These are phyloP conservation scores for Drosophila nannoptera DNA, from an alignment of 1,140 invertebrate genomes.

Conservation along the genomic window DNA sequence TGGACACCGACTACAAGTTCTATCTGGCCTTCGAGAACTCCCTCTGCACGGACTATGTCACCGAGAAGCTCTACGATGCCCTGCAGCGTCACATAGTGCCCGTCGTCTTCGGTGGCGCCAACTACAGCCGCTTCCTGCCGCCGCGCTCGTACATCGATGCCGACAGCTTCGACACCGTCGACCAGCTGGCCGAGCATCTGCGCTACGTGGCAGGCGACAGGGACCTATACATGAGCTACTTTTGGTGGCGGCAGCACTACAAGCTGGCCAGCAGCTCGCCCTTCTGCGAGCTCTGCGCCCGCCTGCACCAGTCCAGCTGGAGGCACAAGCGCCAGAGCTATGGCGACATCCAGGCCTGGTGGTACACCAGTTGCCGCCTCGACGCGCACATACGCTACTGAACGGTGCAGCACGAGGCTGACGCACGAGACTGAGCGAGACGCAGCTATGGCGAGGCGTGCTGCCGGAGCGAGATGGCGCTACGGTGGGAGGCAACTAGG, in stretches of 20 bases:
- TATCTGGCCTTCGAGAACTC: constrained; percentile 84
- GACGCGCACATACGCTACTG: constrained; percentile 49
- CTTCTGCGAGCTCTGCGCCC: constrained; percentile 73
- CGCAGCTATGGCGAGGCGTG: background rate
- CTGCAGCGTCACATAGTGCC: constrained; percentile 80
- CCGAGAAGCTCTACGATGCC: constrained; percentile 81
- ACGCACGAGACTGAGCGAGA: constrained; percentile 19
- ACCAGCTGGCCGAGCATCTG: constrained; percentile 81
- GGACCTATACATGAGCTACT: constrained; percentile 80
- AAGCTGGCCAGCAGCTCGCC: constrained; percentile 52
- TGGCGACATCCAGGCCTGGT: constrained; percentile 70
- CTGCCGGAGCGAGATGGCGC: constrained; percentile 20
- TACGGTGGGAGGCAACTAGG: background rate
- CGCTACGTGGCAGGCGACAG: constrained; percentile 79
- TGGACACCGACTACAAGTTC: constrained; percentile 82
- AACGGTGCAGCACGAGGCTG: constrained; percentile 5
- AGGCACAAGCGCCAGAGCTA: constrained; percentile 62
- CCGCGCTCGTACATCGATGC: constrained; percentile 83
- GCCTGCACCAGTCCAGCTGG: constrained; percentile 54
- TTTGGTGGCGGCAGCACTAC: constrained; percentile 81
- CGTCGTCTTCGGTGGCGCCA: constrained; percentile 81
- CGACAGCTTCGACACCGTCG: constrained; percentile 80
- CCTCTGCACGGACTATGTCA: constrained; percentile 81
- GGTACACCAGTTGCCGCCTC: constrained; percentile 67
- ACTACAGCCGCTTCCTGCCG: constrained; percentile 81